A percentile compares a stretch with the other conserved stretches of the same genome.
Evolutionary conservation across 2,113 vertebrate genomes (phyloP).

Genomic region (Melanotaenia duboulayi): DNA sequence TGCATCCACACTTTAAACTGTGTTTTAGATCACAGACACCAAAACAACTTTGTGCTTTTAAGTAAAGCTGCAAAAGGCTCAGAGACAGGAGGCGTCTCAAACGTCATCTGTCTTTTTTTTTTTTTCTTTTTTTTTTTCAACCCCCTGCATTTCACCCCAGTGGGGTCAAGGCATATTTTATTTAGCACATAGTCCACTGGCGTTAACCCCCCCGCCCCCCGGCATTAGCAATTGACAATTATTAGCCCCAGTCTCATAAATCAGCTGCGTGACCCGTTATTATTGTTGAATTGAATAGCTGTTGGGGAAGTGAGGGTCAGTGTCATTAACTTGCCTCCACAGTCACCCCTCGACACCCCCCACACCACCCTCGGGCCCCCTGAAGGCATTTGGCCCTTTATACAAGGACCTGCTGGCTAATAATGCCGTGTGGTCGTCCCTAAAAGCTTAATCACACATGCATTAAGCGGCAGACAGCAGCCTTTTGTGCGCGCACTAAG

Average conservation of each 20-base stretch:
- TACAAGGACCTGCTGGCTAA: conserved; percentile 93
- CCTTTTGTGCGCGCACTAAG: conserved; percentile 93
- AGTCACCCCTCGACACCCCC: conserved; percentile 85
- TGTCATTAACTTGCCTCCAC: conserved; percentile 96
- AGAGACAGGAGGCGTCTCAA: conserved; percentile 5
- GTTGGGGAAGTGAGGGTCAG: conserved; percentile 98
- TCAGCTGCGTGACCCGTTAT: conserved; percentile 96
- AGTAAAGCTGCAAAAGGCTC: conserved; percentile 19
- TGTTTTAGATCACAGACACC: not conserved
- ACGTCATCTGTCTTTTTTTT: conserved; percentile 64
- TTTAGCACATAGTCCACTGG: conserved; percentile 75
- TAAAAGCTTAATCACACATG: conserved; percentile 91
- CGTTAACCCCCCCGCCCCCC: conserved; percentile 57
- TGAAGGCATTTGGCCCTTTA: conserved; percentile 86
- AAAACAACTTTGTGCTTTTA: not conserved
- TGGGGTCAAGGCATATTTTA: conserved; percentile 81
- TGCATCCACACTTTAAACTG: not conserved
- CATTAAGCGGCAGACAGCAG: conserved; percentile 92
- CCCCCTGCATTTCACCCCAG: conserved; percentile 47
- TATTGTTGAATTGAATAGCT: conserved; percentile 96
- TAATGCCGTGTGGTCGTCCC: conserved; percentile 88
- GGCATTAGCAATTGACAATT: conserved; percentile 94
- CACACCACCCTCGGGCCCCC: conserved; percentile 89
- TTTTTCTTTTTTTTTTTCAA: conserved; percentile 4
- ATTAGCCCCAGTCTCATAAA: conserved; percentile 94